A percentile compares a stretch with the other conserved stretches of the same genome.
These are phyloP conservation scores for Ataeniobius toweri DNA, from an alignment of 2,797 vertebrate genomes.

Conservation along the genomic window DNA sequence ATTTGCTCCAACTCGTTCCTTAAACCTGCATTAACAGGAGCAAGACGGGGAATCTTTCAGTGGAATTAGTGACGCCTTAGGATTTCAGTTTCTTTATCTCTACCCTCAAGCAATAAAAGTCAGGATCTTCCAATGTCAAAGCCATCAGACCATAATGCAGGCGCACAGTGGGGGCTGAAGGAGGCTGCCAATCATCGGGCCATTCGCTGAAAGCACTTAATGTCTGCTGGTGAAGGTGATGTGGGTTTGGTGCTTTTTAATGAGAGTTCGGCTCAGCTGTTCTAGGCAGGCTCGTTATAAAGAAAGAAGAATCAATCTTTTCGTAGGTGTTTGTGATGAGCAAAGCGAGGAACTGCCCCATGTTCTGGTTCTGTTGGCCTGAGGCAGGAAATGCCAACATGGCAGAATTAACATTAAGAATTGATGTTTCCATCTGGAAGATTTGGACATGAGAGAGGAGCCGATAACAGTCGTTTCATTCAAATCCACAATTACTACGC, in stretches of 20 bases:
- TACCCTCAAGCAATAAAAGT: not conserved
- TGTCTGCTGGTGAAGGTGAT: constrained; percentile 45
- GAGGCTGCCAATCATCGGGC: constrained; percentile 22
- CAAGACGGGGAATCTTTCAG: not conserved
- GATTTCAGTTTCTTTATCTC: not conserved
- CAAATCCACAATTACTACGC: constrained; percentile 33
- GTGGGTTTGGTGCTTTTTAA: constrained; percentile 42
- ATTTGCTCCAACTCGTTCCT: not conserved
- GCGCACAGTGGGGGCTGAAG: constrained; percentile 2
- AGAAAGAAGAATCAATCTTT: constrained; percentile 13
- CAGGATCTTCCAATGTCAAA: constrained; percentile 7
- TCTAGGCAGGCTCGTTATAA: constrained; percentile 28
- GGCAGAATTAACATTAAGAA: constrained; percentile 73
- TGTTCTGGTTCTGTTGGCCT: constrained; percentile 40
- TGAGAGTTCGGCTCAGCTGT: constrained; percentile 34
- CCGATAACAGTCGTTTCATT: constrained; percentile 54
- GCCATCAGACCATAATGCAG: constrained; percentile 5
- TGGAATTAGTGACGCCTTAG: not conserved
- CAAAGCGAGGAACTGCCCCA: constrained; percentile 22
- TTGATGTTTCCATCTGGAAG: constrained; percentile 69
- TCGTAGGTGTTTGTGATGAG: constrained; percentile 30
- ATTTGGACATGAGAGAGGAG: constrained; percentile 5
- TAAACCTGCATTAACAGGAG: not conserved
- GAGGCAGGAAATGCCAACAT: constrained; percentile 22
- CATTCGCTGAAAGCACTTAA: constrained; percentile 24